Percentiles rank a stretch among this genome's conserved stretches.
phyloP scores from a whole-genome alignment of 2,797 vertebrate species.

The Sarcoramphus papa region DNA sequence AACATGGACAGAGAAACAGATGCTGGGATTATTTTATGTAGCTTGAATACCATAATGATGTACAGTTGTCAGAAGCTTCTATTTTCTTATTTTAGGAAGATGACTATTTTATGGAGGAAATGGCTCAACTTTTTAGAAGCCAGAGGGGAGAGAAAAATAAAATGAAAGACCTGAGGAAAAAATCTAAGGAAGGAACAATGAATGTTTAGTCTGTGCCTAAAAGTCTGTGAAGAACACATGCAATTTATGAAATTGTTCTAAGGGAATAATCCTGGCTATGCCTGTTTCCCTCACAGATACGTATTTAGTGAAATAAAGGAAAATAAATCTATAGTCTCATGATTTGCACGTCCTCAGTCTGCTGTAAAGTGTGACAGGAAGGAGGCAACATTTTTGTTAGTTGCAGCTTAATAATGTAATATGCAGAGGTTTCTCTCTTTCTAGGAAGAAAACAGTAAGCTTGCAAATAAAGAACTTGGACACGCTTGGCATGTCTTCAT shows the following conservation, averaged over 20 bases:
- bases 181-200: not conserved
- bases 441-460: not conserved
- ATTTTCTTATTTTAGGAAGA: slow-evolving; percentile 53
- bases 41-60: slow-evolving; percentile 50
- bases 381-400: not conserved
- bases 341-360: not conserved
- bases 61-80: slow-evolving; percentile 53
- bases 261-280: not conserved
- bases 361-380: not conserved
- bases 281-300: not conserved
- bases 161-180: slow-evolving; percentile 22
- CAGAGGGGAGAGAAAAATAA: not conserved
- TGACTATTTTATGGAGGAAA: slow-evolving; percentile 43
- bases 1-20: slow-evolving; percentile 71
- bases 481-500: not conserved
- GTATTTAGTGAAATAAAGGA: not conserved
- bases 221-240: slow-evolving; percentile 18
- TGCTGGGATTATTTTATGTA: slow-evolving; percentile 58
- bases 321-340: not conserved
- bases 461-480: not conserved
- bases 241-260: slow-evolving; percentile 25
- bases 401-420: not conserved
- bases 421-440: not conserved
- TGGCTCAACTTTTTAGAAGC: slow-evolving; percentile 1
- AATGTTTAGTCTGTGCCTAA: slow-evolving; percentile 52